Evolutionary conservation across 2,113 vertebrate genomes (phyloP).

Genomic region (Ariopsis seemanni): DNA sequence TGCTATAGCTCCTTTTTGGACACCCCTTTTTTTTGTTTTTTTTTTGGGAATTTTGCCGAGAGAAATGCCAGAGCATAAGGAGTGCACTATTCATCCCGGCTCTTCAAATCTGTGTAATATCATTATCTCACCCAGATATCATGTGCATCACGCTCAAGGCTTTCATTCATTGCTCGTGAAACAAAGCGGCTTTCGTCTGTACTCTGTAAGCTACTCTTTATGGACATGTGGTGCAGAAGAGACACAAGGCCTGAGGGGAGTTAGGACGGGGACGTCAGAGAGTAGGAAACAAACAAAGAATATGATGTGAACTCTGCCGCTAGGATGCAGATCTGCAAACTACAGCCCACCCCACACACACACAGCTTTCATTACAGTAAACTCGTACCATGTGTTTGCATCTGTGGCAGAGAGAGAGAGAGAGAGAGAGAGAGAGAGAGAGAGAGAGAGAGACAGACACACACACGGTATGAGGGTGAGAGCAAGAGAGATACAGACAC

Average conservation of each 20-base stretch:
- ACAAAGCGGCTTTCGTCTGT: background rate
- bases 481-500: background rate
- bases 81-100: constrained; percentile 12
- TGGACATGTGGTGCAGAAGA: constrained; percentile 2
- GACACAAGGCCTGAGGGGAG: constrained; percentile 12
- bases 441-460: background rate
- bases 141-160: constrained; percentile 39
- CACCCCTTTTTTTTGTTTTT: background rate
- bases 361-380: constrained; percentile 16
- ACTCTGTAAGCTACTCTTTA: constrained; percentile 18
- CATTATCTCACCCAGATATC: constrained; percentile 44
- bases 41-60: background rate
- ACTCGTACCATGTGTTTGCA: constrained; percentile 43
- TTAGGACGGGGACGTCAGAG: background rate
- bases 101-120: constrained; percentile 40
- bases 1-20: background rate
- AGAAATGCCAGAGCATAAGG: background rate
- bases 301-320: constrained; percentile 15
- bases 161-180: constrained; percentile 7
- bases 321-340: constrained; percentile 22
- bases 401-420: constrained; percentile 10
- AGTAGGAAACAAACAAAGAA: constrained; percentile 29
- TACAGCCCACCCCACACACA: constrained; percentile 14
- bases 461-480: background rate
- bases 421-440: background rate